Conservation (phyloP, 2,797 vertebrate species). For the Menidia menidia region DNA sequence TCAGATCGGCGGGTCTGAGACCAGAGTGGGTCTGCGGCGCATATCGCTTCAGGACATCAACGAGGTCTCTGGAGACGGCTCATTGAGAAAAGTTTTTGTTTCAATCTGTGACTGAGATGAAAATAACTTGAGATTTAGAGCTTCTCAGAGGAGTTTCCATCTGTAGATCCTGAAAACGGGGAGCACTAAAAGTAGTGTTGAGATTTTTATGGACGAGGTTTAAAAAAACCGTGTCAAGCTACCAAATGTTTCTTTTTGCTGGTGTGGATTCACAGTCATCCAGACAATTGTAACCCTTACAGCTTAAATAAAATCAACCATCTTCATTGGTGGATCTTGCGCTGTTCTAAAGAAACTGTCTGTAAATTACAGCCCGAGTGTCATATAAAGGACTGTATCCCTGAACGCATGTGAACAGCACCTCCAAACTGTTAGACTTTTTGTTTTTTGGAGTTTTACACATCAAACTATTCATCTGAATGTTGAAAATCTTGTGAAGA, state of each 20-base stretch:
- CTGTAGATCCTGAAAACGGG: neutral
- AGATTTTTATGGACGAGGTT: no score
- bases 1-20: neutral
- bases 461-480: no score
- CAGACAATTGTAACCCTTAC: no score
- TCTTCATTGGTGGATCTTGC: no score
- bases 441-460: no score
- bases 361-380: neutral
- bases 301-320: no score
- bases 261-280: no score
- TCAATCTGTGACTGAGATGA: neutral
- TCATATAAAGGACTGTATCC: neutral
- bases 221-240: no score
- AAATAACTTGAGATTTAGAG: neutral
- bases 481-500: neutral
- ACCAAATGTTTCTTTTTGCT: no score
- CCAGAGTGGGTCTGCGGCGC: neutral
- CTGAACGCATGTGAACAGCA: no score
- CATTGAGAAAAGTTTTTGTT: neutral
- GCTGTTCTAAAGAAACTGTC: neutral
- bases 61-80: slow-evolving; percentile 2
- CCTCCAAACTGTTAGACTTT: no score
- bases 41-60: slow-evolving; percentile 19
- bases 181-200: no score
- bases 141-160: neutral